Percentiles rank a stretch among this genome's conserved stretches.
phyloP scores from a whole-genome alignment of 37 sponge, comb jelly and placozoan genomes.

The Oopsacas minuta region DNA sequence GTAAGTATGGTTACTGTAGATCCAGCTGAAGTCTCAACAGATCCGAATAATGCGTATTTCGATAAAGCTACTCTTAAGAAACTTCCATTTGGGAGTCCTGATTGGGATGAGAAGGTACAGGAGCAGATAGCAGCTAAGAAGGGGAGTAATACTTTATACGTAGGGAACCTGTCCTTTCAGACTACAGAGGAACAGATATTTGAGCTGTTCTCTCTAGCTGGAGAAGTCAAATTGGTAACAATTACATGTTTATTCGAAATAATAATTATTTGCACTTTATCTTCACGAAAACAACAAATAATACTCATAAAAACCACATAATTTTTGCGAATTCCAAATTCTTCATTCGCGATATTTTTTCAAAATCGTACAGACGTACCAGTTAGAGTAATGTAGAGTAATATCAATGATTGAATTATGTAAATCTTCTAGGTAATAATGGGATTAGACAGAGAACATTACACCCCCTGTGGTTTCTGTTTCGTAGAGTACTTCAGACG shows the following conservation, averaged over 20 bases:
- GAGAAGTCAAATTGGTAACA: conserved; percentile 97
- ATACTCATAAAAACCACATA: no score
- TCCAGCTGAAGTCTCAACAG: neutral
- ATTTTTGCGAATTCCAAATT: no score
- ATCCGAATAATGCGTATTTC: neutral
- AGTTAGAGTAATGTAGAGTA: no score
- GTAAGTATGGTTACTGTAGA: neutral
- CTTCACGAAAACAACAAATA: no score
- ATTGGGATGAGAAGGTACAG: neutral
- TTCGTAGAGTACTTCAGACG: conserved; percentile 92
- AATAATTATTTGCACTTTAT: no score
- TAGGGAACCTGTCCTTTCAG: conserved; percentile 96
- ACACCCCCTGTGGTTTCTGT: conserved; percentile 98
- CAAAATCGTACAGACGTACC: no score
- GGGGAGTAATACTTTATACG: conserved; percentile 56
- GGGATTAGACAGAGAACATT: conserved; percentile 82
- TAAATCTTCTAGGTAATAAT: conserved; percentile 60
- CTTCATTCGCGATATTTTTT: no score
- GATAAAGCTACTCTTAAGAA: neutral
- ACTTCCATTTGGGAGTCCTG: neutral
- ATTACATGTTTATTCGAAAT: no score
- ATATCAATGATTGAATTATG: no score
- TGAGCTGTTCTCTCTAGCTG: conserved; percentile 88
- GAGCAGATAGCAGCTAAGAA: conserved; percentile 13
- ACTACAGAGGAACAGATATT: conserved; percentile 93